phyloP scores from a whole-genome alignment of 2,113 vertebrate species.

The Aptenodytes forsteri region DNA sequence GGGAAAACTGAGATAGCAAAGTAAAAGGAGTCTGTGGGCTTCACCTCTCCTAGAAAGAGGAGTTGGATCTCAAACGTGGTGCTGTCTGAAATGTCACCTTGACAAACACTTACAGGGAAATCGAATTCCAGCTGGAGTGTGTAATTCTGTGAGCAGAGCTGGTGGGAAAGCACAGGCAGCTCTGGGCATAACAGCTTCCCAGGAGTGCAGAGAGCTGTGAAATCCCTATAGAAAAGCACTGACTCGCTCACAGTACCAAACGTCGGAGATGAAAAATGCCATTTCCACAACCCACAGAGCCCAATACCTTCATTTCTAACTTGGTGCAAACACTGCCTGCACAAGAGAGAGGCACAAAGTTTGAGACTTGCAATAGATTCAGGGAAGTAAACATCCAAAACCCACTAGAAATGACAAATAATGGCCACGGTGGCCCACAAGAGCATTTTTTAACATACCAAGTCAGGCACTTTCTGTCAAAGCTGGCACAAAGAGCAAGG shows the following conservation, averaged over 20 bases:
- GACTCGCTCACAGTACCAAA: accelerated
- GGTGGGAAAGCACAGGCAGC: neutral
- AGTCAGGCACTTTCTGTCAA: neutral
- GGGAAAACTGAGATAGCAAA: neutral
- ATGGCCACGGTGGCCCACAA: neutral
- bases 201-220: neutral
- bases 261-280: neutral
- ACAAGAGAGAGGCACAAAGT: neutral
- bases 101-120: neutral
- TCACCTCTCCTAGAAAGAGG: neutral
- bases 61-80: neutral
- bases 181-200: neutral
- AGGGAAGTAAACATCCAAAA: neutral
- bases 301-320: neutral
- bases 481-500: neutral
- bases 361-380: neutral
- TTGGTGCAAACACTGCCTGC: neutral
- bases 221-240: neutral
- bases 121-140: neutral
- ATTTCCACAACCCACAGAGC: neutral
- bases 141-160: neutral
- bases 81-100: neutral
- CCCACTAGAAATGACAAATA: neutral
- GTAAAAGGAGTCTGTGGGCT: neutral
- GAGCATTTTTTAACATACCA: neutral